Evolutionary conservation across 1,140 invertebrate genomes (phyloP).

Genomic region (Mamestra configurata): DNA sequence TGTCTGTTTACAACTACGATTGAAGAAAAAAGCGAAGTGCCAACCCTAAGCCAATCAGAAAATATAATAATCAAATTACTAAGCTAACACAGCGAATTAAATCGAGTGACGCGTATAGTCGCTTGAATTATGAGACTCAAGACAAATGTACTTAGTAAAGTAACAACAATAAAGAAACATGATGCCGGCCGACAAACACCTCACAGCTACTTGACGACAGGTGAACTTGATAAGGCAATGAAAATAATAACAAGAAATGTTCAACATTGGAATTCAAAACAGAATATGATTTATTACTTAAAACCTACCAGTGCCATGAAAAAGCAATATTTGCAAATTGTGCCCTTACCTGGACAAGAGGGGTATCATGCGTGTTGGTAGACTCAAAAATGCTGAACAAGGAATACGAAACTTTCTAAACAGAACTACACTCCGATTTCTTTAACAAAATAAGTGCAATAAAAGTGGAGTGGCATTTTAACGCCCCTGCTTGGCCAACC

Average conservation of each 20-base stretch:
- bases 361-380: slow-evolving; percentile 1
- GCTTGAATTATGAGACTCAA: slow-evolving; percentile 46
- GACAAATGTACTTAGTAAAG: too few species aligned
- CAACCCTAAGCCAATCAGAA: slow-evolving; percentile 40
- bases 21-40: slow-evolving; percentile 47
- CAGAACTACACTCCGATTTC: too few species aligned
- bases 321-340: slow-evolving; percentile 52
- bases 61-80: not conserved
- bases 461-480: too few species aligned
- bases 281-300: slow-evolving; percentile 44
- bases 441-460: too few species aligned
- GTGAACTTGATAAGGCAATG: slow-evolving; percentile 43
- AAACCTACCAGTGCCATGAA: slow-evolving; percentile 25
- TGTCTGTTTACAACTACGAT: slow-evolving; percentile 24
- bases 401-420: too few species aligned
- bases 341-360: not conserved
- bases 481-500: too few species aligned
- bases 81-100: not conserved
- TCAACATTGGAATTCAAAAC: slow-evolving; percentile 19
- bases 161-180: not conserved
- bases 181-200: not conserved
- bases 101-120: not conserved
- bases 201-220: slow-evolving; percentile 29
- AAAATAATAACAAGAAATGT: slow-evolving; percentile 43
- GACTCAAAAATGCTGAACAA: too few species aligned